Evolutionary conservation across 2,888 invertebrate species (phyloP), one percentile per base, ranked within the genome.

Genomic region (Melanostoma mellinum): DNA sequence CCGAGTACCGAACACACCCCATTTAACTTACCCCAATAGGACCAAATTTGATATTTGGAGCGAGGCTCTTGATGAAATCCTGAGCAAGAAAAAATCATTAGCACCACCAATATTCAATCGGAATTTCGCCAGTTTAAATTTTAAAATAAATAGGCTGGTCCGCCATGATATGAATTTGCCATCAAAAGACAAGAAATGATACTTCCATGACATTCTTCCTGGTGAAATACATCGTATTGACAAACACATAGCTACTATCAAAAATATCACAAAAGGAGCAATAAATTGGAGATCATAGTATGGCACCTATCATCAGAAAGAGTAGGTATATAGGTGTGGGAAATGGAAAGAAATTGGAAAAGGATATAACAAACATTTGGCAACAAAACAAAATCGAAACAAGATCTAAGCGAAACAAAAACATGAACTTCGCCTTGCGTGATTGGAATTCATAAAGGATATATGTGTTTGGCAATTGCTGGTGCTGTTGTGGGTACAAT

Each of bases 391-490:
- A 76, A 61, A 71, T 6, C 20, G 40, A 67, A 69, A 74, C 30
- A 52, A 38, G 58, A 67, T 74, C 58, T 40, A 61, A 61, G 42
- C 58, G 67, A 72, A 72, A 77, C 56, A 68, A 82, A 77, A 82
- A 56, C 82, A 73, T 68, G 73, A 82, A 82, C 63, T 73, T 69
- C 44, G 53, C 30, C 42, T 69, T 82, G 82, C 82, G 82, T 82
- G 82, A 82, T 73, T 82, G 68, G 82, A 82, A 82, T 82, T 82
- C 82, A 78, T 82, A 78, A 82, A 68, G 52, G 40, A 72, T 74
- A 60, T 38, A 33, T 8, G 20, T 8, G 1, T 32, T 42, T 10
- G 9, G 36, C 20, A 5, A 20, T 48, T 63, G 36, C 58, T 10
- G 58, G 38, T 44, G 50, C 30, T 48, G 40, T 32, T 44, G 36